Evolutionary conservation across 2,113 vertebrate genomes (phyloP), one percentile per base, ranked within the genome.

Genomic region (Clarias macrocephalus): DNA sequence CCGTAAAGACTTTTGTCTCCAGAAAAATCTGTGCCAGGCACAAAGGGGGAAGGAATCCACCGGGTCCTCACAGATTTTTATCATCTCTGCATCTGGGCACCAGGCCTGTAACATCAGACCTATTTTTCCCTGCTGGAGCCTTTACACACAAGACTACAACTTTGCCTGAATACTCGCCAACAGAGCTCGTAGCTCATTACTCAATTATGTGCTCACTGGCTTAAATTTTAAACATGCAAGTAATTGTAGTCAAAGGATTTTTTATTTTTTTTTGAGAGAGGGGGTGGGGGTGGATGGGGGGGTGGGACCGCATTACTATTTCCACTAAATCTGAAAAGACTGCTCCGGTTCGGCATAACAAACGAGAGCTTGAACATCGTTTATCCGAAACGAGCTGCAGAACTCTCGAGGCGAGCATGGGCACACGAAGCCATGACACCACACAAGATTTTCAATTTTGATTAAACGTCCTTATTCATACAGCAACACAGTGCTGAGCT

Each of bases 31-130:
- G 73, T 76, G 73, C 72, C 72, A 52, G 72, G 25, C 11, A 37
- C 57, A 86, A 62, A 86, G 23, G 28, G n/a, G 57, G 57, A 83
- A 70, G 81, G 28, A 79, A 77, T 75, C 82, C 60, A 77, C 86
- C 92, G 93, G 94, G 92, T 91, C 92, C 9, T 83, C 70, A 91
- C 94, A 92, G 89, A 90, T 90, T 94, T 48, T 95, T 93, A 94
- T 94, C 89, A 86, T 91, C 92, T 92, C 91, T 93, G 88, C 91
- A 92, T 94, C 93, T 95, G 94, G 95, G 94, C 93, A 63, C 88
- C 2, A 86, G 91, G 93, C 93, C 94, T 92, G 93, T 93, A 93
- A 94, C 91, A 93, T 93, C 92, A 94, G 92, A 92, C 88, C 28
- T 83, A 89, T 91, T 94, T 94, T 94, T 94, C 93, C 94, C 92